These are phyloP conservation scores for Phalacrocorax brasilianus DNA, from an alignment of 2,113 vertebrate species.

Conservation along the genomic window DNA sequence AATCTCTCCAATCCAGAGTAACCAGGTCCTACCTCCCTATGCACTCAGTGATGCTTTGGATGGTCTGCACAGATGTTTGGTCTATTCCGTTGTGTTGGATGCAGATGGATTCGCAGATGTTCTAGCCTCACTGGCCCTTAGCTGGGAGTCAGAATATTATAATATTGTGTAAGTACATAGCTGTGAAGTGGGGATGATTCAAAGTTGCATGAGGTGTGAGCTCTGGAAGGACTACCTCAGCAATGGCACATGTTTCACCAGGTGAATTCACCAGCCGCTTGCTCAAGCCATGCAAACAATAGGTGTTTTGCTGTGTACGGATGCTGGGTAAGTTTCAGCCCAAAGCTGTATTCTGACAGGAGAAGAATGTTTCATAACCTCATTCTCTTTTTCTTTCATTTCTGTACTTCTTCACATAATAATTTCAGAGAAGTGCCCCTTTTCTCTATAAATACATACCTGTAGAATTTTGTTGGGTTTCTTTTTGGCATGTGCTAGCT, in stretches of 20 bases:
- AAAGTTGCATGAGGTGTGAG: neutral
- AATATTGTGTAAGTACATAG: fast-evolving
- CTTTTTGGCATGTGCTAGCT: neutral
- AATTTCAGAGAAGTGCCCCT: neutral
- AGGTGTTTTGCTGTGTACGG: neutral
- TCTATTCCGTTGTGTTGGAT: neutral
- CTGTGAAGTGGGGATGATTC: neutral
- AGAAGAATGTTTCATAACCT: neutral
- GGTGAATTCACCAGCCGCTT: neutral
- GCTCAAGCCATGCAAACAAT: neutral
- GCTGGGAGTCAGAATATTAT: neutral
- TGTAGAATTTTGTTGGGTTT: neutral
- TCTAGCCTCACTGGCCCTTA: neutral
- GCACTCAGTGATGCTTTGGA: fast-evolving
- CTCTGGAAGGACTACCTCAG: neutral
- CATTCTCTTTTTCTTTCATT: neutral
- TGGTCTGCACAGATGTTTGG: too few species aligned
- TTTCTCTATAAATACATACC: neutral
- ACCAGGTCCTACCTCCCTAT: neutral
- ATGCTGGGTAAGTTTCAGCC: neutral
- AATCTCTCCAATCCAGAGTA: neutral
- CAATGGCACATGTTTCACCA: neutral
- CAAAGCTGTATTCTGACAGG: neutral
- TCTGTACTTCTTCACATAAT: neutral
- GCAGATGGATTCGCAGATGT: neutral